Percentiles rank a stretch among this genome's conserved stretches.
These are phyloP conservation scores for Aldabrachelys gigantea DNA, from an alignment of 2,113 vertebrate species.

Conservation along the genomic window DNA sequence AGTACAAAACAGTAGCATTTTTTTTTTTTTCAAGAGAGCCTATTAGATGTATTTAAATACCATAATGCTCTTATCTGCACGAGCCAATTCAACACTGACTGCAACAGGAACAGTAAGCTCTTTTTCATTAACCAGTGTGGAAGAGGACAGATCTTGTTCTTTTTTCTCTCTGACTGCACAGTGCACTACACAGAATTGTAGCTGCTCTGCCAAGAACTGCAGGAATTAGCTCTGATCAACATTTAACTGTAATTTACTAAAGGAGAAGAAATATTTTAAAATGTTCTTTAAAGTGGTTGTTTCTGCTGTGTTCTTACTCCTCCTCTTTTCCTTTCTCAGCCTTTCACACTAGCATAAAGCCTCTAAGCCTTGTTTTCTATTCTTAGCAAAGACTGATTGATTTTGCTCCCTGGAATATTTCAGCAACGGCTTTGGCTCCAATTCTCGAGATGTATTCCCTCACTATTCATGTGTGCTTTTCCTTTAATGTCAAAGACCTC, in stretches of 20 bases:
- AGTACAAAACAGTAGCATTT: not conserved
- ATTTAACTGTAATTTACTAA: not conserved
- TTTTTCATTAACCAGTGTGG: not conserved
- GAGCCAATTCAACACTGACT: not conserved
- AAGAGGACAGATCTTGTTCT: accelerated
- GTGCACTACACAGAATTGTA: not conserved
- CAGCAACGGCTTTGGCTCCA: not conserved
- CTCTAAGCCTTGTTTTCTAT: not conserved
- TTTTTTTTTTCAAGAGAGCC: not conserved
- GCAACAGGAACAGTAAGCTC: accelerated
- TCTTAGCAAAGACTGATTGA: not conserved
- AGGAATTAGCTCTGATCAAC: not conserved
- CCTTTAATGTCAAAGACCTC: not conserved
- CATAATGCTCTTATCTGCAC: not conserved
- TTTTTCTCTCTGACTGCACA: not conserved
- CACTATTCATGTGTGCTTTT: not conserved
- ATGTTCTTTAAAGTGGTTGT: not conserved
- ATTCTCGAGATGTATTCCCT: not conserved
- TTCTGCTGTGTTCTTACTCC: not conserved
- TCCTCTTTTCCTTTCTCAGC: not conserved
- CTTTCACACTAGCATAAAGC: not conserved
- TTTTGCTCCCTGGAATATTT: not conserved
- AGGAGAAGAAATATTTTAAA: not conserved
- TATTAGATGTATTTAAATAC: not conserved
- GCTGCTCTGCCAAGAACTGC: not conserved